Evolutionary conservation across 2,888 invertebrate species (phyloP), one percentile per base, ranked within the genome.

Genomic region (Cryptocheilus praepositus): DNA sequence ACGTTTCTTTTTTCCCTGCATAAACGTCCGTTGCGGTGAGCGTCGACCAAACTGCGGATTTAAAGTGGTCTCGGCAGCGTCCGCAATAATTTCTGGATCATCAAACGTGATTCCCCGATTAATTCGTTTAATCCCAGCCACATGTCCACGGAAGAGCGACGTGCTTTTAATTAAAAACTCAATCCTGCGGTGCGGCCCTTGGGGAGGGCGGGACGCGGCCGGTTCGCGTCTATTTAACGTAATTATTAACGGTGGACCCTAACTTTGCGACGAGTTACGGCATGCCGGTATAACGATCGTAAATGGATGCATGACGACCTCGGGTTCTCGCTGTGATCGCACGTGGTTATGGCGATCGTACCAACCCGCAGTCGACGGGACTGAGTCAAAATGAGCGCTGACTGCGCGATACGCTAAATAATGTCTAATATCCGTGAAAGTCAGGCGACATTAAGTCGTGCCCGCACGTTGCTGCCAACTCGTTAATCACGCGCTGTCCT

Each of bases 241-340:
- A 53, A 70, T 70, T 70, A 70, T 63, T 67, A 70, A 67, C 67
- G 54, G 59, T 55, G 45, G 16, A 55, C 45, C 51, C 54, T 66
- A 70, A 66, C 70, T 70, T 70, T 46, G 58, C 61, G 56, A 36
- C 28, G 28, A 8, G 57, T 52, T 52, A 52, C 22, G 21, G 52
- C 16, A 19, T 21, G 52, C 19, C 52, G 52, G 18, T 15, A 52
- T 52, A 52, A 52, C 52, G 52, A 52, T 52, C 52, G 52, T 52
- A 52, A 52, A 21, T 52, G 22, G 52, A 22, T 52, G 22, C 52
- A 22, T 21, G 21, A 21, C 22, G 21, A 18, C 3, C 19, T 22
- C 4, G 4, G 52, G 21, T 7, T 22, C 21, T 52, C 52, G 22
- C 21, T 15, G 21, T 21, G 21, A 22, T 52, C 52, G 15, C 52